These are phyloP conservation scores for Lepidurus couesii DNA, from an alignment of 1,140 invertebrate genomes.

Conservation along the genomic window DNA sequence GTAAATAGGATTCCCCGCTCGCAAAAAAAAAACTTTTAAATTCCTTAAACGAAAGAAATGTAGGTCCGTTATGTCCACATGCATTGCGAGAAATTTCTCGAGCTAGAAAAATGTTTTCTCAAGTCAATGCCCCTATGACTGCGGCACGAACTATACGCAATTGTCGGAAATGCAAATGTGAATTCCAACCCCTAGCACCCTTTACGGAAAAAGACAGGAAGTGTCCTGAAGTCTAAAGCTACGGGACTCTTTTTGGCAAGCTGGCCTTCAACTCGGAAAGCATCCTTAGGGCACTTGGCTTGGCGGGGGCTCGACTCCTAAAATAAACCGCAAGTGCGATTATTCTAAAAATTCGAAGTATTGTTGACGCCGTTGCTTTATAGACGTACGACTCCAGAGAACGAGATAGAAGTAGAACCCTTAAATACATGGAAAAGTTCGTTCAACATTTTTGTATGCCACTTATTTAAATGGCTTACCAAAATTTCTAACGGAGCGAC, in stretches of 20 bases:
- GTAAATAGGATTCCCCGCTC: not conserved
- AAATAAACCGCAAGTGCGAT: constrained; percentile 14
- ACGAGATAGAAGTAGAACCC: too few relatives aligned
- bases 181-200: not conserved
- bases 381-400: not conserved
- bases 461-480: too few relatives aligned
- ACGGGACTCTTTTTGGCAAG: not conserved
- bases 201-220: not conserved
- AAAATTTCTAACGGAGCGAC: not conserved
- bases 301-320: constrained; percentile 16
- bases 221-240: not conserved
- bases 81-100: too few relatives aligned
- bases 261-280: constrained; percentile 8
- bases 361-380: not conserved
- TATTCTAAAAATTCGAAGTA: not conserved
- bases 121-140: too few relatives aligned
- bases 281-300: constrained; percentile 14
- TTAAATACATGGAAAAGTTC: too few relatives aligned
- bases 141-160: too few relatives aligned
- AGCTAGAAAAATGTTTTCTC: too few relatives aligned
- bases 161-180: not conserved
- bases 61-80: too few relatives aligned
- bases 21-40: not conserved
- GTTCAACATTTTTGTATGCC: too few relatives aligned
- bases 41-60: not conserved